Evolutionary conservation across 1,140 invertebrate genomes (phyloP).

Genomic region (Campoletis sonorensis): DNA sequence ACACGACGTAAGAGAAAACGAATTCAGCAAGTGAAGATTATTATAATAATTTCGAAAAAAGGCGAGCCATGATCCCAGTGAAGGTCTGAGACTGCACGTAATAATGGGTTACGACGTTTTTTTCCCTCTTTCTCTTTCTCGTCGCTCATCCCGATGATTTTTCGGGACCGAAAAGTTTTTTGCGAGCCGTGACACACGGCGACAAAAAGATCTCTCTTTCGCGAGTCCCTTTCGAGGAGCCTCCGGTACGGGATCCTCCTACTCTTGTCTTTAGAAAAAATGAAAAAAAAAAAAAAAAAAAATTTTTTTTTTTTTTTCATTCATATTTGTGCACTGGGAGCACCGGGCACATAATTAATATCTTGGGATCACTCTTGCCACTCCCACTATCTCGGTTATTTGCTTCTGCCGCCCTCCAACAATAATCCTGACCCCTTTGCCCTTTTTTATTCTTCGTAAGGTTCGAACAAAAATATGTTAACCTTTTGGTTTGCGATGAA

Average conservation of each 20-base stretch:
- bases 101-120: neutral
- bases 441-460: neutral
- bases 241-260: constrained; percentile 26
- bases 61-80: constrained; percentile 24
- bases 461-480: constrained; percentile 9
- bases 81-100: constrained; percentile 25
- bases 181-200: constrained; percentile 28
- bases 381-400: constrained; percentile 31
- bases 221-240: constrained; percentile 12
- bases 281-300: no score
- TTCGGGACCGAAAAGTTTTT: constrained; percentile 27
- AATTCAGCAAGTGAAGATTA: constrained; percentile 34
- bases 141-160: neutral
- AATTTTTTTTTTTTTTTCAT: constrained; percentile 27
- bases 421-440: neutral
- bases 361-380: constrained; percentile 25
- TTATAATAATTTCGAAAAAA: constrained; percentile 35
- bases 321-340: constrained; percentile 33
- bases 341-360: constrained; percentile 31
- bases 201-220: constrained; percentile 22
- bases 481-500: constrained; percentile 13
- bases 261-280: constrained; percentile 10
- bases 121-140: neutral
- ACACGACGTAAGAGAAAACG: constrained; percentile 22
- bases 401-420: constrained; percentile 18